Evolutionary conservation across 1,140 invertebrate genomes (phyloP), one percentile per base, ranked within the genome.

Genomic region (Epicauta chinensis): DNA sequence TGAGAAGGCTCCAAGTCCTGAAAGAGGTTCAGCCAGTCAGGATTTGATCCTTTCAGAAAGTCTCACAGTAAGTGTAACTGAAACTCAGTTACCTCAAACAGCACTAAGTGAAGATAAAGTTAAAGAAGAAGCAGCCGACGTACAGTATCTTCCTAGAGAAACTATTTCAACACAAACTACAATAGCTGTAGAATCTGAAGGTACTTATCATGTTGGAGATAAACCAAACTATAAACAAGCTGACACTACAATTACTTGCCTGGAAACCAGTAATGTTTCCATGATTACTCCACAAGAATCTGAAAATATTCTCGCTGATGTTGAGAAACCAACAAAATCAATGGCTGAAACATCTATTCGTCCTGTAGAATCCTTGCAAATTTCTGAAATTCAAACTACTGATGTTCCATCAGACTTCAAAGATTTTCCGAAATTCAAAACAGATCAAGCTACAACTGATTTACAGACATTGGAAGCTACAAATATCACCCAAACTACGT

Each of bases 41-140:
- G 77, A 81, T 52, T 60, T 86, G 5, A 71, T 76, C 39, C 55
- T 82, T 35, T 67, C 77, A 13, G 77, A 82, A 69, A 75, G 82
- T 47, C 60, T 88, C 15, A 70, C 69, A 16, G 75, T 83, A 36
- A 80, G 69, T 49, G 69, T 76, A 3, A 73, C 77, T 6, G 77
- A 81, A 62, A 63, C 75, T 16, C 76, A 85, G 61, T 73, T 80
- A 31, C 78, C 79, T 39, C 82, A 84, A 71, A 60, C 65, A 2
- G 65, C 75, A 39, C 67, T 85, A 9, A 56, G 59, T 10, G 60
- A 72, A 30, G 70, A 76, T 54, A 58, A 76, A 29, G 59, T 63
- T 30, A 70, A 72, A 43, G 62, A 65, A 40, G 74, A 78, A 46
- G 76, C 54, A 42, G 82, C 81, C 31, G 73, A 71, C 42, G 51